Conservation (phyloP, 2,113 vertebrate genomes). For the Solenodon paradoxus region DNA sequence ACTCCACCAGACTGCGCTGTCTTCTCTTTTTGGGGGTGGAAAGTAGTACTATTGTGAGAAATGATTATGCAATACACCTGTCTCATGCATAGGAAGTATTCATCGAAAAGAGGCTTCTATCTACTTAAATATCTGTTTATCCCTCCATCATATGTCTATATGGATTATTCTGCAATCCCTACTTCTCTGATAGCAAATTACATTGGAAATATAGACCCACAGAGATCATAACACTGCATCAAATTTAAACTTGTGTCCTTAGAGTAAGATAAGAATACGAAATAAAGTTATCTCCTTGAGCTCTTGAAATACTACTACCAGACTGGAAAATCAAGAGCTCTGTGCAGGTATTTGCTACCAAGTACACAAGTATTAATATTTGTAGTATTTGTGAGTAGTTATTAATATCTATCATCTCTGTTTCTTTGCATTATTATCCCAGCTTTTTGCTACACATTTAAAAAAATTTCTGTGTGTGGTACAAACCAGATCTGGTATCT, state of each 20-base stretch:
- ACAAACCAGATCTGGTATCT: not conserved
- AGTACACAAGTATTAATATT: not conserved
- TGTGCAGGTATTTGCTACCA: not conserved
- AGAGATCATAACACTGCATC: not conserved
- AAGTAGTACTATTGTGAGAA: not conserved
- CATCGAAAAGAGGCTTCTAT: not conserved
- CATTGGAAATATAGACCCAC: not conserved
- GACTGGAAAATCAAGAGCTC: not conserved
- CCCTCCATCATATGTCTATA: not conserved
- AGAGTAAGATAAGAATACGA: not conserved
- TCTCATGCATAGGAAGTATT: not conserved
- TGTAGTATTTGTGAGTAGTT: not conserved
- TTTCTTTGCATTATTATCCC: not conserved
- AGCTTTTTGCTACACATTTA: not conserved
- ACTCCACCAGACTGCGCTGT: too few species aligned
- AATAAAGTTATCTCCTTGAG: not conserved
- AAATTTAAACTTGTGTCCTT: not conserved
- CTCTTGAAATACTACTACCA: not conserved
- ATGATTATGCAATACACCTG: not conserved
- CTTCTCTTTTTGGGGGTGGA: not conserved
- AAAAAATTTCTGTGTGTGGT: not conserved
- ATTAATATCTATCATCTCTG: not conserved
- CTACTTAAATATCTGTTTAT: not conserved
- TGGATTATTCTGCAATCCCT: not conserved
- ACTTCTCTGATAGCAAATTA: not conserved